Base-by-base conservation (phyloP, 2,888 invertebrate species). In the Meloe dianella region DNA sequence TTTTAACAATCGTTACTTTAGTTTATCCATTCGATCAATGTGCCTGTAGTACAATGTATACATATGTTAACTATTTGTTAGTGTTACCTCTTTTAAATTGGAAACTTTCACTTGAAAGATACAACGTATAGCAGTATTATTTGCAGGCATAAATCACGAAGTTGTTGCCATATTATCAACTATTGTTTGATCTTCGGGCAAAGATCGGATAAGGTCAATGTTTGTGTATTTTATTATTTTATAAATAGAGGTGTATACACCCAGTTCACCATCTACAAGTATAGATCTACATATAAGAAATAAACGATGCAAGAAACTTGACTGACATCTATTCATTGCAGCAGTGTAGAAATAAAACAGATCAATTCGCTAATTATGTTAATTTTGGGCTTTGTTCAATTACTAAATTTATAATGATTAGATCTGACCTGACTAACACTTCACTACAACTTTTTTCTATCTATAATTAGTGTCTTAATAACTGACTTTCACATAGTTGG, bases 181-280 rank as follows among this genome's bases (percentile, higher is more conserved):
- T 59, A 59, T 59, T 59, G 59, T 35, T 58, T 59, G 59, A 30
- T 35, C 59, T 59, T 29, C 22, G 30, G 59, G 35, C 30, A 38
- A 35, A 59, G 59, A 59, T 59, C 59, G 59, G 24, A 32, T 35
- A 59, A 35, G 59, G 59, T 59, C 59, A 59, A 59, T 32, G 59
- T 35, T 59, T 59, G 14, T 38, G 20, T 30, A 38, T 59, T 51
- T 51, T 35, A 38, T 32, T 59, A 59, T 59, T 38, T 32, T 29
- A 59, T 59, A 59, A 59, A 59, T 30, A 59, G 59, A 59, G 35
- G 32, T 59, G 59, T 14, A 59, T 24, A 51, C 51, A 47, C 20
- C 20, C 47, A 47, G 10, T 20, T 20, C 24, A 22, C 2, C 12
- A 51, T 47, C 47, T 7, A 47, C 47, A 47, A 47, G 8, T 47